Percentiles rank a stretch among this genome's conserved stretches.
These are phyloP conservation scores for Choloepus didactylus DNA, from an alignment of 2,797 vertebrate genomes.

Conservation along the genomic window DNA sequence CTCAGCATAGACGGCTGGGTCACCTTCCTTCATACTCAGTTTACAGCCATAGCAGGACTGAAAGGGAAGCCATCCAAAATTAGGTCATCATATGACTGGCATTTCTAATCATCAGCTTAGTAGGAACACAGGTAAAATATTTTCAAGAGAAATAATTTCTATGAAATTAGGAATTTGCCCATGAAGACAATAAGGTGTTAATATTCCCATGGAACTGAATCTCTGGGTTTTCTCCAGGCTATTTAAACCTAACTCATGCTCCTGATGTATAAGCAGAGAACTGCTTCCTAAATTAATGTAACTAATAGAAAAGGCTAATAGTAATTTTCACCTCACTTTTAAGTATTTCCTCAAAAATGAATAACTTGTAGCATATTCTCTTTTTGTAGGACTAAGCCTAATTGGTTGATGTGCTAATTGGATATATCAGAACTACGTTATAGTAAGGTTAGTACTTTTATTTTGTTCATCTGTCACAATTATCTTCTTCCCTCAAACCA, in stretches of 20 bases:
- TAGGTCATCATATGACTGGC: neutral
- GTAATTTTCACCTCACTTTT: conserved; percentile 31
- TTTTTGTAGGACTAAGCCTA: neutral
- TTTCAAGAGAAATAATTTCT: conserved; percentile 32
- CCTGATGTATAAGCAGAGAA: neutral
- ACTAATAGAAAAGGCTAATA: neutral
- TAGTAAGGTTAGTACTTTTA: neutral
- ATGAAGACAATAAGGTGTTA: neutral
- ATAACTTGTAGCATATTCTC: neutral
- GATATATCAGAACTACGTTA: neutral
- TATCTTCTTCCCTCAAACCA: neutral
- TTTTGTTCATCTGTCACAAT: neutral
- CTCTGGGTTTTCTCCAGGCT: neutral
- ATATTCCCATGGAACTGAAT: neutral
- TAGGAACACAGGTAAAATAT: neutral
- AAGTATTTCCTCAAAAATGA: conserved; percentile 41
- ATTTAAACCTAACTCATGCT: neutral
- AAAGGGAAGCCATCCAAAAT: conserved; percentile 68
- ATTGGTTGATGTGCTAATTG: neutral
- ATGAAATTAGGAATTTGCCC: neutral
- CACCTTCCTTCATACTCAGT: conserved; percentile 93
- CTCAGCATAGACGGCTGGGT: conserved; percentile 96
- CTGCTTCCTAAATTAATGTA: neutral
- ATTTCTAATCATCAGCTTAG: neutral
- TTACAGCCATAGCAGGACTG: conserved; percentile 95